Percentiles rank a stretch among this genome's conserved stretches.
These are phyloP conservation scores for Adelges cooleyi DNA, from an alignment of 1,140 invertebrate species.

Conservation along the genomic window DNA sequence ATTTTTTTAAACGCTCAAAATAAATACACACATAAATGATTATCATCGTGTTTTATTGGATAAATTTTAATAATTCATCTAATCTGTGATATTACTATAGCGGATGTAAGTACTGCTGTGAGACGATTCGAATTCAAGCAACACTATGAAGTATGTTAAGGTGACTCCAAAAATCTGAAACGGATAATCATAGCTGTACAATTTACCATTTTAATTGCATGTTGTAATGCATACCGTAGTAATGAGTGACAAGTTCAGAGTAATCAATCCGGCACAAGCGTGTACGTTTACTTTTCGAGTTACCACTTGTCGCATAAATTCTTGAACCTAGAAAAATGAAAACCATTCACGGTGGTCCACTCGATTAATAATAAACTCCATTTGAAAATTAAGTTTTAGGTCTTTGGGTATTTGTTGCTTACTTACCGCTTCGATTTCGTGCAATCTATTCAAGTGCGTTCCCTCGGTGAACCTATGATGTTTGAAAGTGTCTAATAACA, in stretches of 20 bases:
- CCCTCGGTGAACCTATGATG: neutral
- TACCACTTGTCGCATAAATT: neutral
- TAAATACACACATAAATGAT: too few relatives aligned
- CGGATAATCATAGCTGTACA: too few relatives aligned
- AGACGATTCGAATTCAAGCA: slow-evolving; percentile 8
- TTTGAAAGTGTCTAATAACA: neutral
- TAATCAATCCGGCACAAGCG: neutral
- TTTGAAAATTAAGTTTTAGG: too few relatives aligned
- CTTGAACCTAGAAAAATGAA: too few relatives aligned
- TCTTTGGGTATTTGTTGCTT: too few relatives aligned
- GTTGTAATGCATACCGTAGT: too few relatives aligned
- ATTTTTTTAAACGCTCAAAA: too few relatives aligned
- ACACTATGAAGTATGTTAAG: slow-evolving; percentile 15
- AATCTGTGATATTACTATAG: neutral
- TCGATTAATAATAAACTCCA: too few relatives aligned
- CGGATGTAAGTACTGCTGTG: neutral
- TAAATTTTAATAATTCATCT: too few relatives aligned
- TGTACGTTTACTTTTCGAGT: slow-evolving; percentile 9
- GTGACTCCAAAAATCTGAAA: slow-evolving; percentile 12
- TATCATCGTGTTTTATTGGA: too few relatives aligned
- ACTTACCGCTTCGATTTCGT: slow-evolving; percentile 1
- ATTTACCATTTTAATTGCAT: too few relatives aligned
- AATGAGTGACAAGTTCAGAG: slow-evolving; percentile 2
- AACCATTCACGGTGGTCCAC: too few relatives aligned
- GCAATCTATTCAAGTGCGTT: neutral